These are phyloP conservation scores for Lagopus muta DNA, from an alignment of 2,113 vertebrate species.

Conservation along the genomic window DNA sequence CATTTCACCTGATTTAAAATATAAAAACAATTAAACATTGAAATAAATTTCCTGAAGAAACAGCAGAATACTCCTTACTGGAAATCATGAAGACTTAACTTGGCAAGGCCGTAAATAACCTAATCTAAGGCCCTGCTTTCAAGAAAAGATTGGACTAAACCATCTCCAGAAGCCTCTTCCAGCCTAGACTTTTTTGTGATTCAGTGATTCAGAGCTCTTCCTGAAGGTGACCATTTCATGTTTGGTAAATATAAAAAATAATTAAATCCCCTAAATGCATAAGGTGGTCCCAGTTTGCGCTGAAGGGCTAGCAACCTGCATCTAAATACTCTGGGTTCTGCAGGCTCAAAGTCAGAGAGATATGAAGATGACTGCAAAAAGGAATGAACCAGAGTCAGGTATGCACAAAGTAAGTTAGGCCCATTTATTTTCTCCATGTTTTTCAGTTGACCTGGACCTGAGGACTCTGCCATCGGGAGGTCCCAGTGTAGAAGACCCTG, in stretches of 20 bases:
- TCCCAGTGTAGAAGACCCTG: neutral
- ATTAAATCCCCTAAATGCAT: neutral
- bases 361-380: neutral
- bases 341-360: neutral
- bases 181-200: neutral
- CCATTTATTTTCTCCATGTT: neutral
- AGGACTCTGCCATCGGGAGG: fast-evolving
- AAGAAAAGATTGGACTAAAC: neutral
- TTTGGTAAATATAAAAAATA: neutral
- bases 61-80: neutral
- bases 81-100: neutral
- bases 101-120: neutral
- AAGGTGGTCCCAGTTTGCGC: neutral
- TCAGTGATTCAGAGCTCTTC: neutral
- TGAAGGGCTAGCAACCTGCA: neutral
- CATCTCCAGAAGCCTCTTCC: neutral
- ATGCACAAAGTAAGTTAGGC: neutral
- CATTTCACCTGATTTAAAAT: neutral
- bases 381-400: neutral
- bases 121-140: neutral
- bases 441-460: neutral
- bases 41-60: neutral
- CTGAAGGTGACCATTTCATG: neutral
- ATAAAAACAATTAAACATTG: neutral
- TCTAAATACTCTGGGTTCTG: neutral